These are phyloP conservation scores for Eira barbara DNA, from an alignment of 2,113 vertebrate species.

Conservation along the genomic window DNA sequence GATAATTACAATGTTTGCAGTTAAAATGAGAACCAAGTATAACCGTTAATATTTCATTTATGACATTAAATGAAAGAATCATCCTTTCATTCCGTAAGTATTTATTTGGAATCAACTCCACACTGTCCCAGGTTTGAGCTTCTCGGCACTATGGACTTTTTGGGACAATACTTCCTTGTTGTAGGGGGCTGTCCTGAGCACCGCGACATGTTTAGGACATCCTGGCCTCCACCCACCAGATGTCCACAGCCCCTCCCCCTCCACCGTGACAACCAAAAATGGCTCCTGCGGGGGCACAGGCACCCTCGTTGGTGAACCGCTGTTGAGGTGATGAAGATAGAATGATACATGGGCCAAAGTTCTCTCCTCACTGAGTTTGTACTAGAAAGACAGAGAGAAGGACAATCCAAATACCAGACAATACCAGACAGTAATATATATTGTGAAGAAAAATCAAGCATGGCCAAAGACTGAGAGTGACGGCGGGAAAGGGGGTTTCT, in stretches of 20 bases:
- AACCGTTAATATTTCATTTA: no score
- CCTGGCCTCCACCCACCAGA: not conserved
- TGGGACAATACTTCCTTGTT: no score
- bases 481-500: not conserved
- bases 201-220: accelerated
- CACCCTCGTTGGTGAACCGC: not conserved
- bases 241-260: not conserved
- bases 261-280: not conserved
- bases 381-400: no score
- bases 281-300: not conserved
- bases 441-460: not conserved
- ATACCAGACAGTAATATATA: accelerated
- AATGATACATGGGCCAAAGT: not conserved
- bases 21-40: not conserved
- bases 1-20: not conserved
- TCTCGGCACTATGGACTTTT: not conserved
- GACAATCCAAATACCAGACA: no score
- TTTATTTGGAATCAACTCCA: not conserved
- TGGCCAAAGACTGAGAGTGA: not conserved
- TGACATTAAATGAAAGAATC: not conserved
- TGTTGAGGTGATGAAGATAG: not conserved
- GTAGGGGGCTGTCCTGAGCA: not conserved
- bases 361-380: not conserved
- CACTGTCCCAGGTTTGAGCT: not conserved
- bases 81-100: not conserved